A percentile compares a stretch with the other conserved stretches of the same genome.
Conservation (phyloP, 2,888 invertebrate species). For the Tubulanus polymorphus region DNA sequence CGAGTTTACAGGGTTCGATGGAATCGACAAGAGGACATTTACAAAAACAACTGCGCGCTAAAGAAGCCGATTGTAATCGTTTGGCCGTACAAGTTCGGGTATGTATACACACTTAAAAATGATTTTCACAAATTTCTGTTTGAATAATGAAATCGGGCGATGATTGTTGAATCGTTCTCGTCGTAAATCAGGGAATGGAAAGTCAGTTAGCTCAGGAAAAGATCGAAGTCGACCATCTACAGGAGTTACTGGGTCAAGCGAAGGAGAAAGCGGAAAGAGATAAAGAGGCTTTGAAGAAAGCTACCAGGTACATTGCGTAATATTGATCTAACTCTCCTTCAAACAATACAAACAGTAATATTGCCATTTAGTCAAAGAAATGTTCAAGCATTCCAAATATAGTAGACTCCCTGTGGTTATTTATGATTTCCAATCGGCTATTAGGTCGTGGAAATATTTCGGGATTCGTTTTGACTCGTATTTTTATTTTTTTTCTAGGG, state of each 20-base stretch:
- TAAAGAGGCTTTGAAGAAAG: conserved; percentile 52
- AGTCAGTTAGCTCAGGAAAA: conserved; percentile 36
- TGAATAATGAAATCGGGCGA: too few species aligned
- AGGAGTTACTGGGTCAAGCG: conserved; percentile 37
- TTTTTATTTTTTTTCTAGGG: conserved; percentile 25
- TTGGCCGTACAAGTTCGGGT: conserved; percentile 53
- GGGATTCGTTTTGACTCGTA: background rate
- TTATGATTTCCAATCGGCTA: too few species aligned
- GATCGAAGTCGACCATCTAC: conserved; percentile 49
- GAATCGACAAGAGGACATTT: conserved; percentile 48
- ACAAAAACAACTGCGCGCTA: conserved; percentile 49
- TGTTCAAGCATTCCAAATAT: too few species aligned
- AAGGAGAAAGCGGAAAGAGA: conserved; percentile 44
- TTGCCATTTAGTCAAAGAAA: too few species aligned
- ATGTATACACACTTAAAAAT: too few species aligned
- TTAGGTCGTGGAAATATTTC: background rate
- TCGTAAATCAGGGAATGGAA: conserved; percentile 48
- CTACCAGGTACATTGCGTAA: conserved; percentile 46
- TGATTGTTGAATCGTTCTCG: too few species aligned
- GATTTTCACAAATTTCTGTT: too few species aligned
- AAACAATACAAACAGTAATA: background rate
- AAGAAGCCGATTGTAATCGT: conserved; percentile 51
- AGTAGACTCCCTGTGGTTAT: too few species aligned
- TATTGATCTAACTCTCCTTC: too few species aligned
- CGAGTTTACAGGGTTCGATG: conserved; percentile 42